phyloP scores from a whole-genome alignment of 2,113 vertebrate species.

The Callionymus lyra region DNA sequence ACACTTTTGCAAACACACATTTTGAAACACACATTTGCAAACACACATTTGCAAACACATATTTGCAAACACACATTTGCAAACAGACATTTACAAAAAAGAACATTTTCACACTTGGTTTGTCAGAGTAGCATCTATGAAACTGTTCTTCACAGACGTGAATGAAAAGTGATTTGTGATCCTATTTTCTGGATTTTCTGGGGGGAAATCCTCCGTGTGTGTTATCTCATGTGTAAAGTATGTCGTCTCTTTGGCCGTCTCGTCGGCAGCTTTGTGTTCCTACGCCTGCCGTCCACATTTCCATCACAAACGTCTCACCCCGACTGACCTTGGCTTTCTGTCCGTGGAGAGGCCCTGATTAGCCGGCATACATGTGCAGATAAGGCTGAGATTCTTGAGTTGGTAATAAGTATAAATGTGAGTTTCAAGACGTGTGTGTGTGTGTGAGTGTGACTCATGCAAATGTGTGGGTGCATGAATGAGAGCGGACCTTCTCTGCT shows the following conservation, averaged over 20 bases:
- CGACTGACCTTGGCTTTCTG: constrained; percentile 55
- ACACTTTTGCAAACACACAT: no score
- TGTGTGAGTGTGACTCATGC: constrained; percentile 3
- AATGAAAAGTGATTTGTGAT: constrained; percentile 20
- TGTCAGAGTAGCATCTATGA: constrained; percentile 1
- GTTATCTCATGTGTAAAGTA: constrained; percentile 62
- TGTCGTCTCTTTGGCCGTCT: constrained; percentile 47
- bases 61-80: not conserved
- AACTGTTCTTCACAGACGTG: not conserved
- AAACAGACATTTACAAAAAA: constrained; percentile 8
- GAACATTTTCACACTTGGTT: no score
- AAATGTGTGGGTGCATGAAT: constrained; percentile 19
- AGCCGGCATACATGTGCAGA: constrained; percentile 52
- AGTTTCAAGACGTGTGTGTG: constrained; percentile 6
- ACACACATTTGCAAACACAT: no score
- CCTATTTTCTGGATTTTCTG: not conserved
- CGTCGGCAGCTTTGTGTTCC: constrained; percentile 59
- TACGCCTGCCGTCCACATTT: constrained; percentile 69
- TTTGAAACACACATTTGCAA: no score
- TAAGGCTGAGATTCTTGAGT: constrained; percentile 32
- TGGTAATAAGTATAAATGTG: constrained; percentile 19
- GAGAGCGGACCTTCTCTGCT: constrained; percentile 21
- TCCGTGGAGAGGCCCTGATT: constrained; percentile 50
- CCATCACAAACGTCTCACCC: constrained; percentile 70
- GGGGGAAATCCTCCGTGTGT: constrained; percentile 17